Percentiles rank a stretch among this genome's conserved stretches.
Evolutionary conservation across 2,113 vertebrate species (phyloP).

Genomic region (Synchiropus splendidus): DNA sequence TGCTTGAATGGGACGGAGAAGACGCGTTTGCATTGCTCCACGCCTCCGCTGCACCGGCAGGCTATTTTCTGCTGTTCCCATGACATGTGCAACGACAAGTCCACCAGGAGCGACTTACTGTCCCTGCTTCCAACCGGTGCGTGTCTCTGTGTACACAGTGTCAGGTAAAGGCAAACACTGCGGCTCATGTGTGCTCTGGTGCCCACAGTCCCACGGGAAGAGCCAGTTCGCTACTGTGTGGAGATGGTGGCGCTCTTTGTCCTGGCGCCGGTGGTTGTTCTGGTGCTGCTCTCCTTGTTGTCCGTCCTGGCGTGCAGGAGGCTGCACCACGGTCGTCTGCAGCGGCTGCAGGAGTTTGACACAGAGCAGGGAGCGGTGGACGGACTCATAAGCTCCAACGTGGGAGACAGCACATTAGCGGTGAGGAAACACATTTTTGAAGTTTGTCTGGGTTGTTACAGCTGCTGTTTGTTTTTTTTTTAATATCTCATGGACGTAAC

Average conservation of each 20-base stretch:
- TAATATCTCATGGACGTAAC: no score
- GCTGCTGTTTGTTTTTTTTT: no score
- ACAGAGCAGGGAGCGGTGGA: slow-evolving; percentile 65
- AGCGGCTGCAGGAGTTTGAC: slow-evolving; percentile 63
- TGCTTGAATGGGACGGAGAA: slow-evolving; percentile 54
- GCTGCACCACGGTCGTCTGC: slow-evolving; percentile 58
- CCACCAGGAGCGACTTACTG: slow-evolving; percentile 40
- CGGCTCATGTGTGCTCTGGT: neutral
- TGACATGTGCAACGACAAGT: slow-evolving; percentile 66
- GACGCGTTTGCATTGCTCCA: slow-evolving; percentile 55
- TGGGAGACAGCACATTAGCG: slow-evolving; percentile 70
- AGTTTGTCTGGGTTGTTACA: no score
- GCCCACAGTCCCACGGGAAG: slow-evolving; percentile 46
- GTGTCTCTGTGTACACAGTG: neutral
- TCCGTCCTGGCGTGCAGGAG: slow-evolving; percentile 59
- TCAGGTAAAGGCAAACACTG: no score
- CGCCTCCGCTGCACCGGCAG: slow-evolving; percentile 44
- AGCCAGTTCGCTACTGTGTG: slow-evolving; percentile 55
- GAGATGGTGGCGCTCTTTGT: slow-evolving; percentile 62
- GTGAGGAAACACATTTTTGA: slow-evolving; percentile 42
- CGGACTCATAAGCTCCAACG: slow-evolving; percentile 68
- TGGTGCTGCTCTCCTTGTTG: slow-evolving; percentile 56
- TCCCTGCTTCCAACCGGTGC: slow-evolving; percentile 47
- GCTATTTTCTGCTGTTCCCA: slow-evolving; percentile 62
- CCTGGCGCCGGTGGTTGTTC: slow-evolving; percentile 49